Conservation (phyloP, 2,797 vertebrate genomes). For the Epinephelus coioides region DNA sequence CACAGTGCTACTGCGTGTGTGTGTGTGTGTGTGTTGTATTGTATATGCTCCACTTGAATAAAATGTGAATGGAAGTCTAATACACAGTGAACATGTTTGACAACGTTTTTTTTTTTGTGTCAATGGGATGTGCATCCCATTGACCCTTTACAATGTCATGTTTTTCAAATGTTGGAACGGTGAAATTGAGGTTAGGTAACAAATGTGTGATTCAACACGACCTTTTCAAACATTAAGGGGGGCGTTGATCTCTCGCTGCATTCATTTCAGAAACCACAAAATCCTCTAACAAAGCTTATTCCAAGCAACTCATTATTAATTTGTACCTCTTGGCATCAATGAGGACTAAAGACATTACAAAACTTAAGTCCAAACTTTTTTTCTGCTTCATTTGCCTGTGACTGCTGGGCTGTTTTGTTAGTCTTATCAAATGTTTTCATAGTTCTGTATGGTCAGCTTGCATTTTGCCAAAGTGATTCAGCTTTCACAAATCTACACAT, state of each 20-base stretch:
- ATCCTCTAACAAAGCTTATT: slow-evolving; percentile 22
- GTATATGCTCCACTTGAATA: background rate
- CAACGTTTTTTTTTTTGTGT: background rate
- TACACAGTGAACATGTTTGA: slow-evolving; percentile 1
- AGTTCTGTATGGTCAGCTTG: slow-evolving; percentile 7
- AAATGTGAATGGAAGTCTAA: slow-evolving; percentile 26
- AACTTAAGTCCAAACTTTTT: background rate
- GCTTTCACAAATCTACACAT: slow-evolving; percentile 2
- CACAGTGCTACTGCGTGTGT: slow-evolving; percentile 18
- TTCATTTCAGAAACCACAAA: slow-evolving; percentile 23
- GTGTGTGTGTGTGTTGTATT: slow-evolving; percentile 21
- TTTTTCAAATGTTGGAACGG: slow-evolving; percentile 5
- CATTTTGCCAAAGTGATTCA: slow-evolving; percentile 8
- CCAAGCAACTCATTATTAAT: slow-evolving; percentile 2
- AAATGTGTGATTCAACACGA: background rate
- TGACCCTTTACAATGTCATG: slow-evolving; percentile 6
- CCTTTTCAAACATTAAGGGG: slow-evolving; percentile 5
- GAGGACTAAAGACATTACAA: background rate
- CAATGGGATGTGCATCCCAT: background rate
- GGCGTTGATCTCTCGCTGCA: background rate
- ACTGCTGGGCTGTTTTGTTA: slow-evolving; percentile 12
- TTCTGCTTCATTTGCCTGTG: background rate
- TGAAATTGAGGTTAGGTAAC: slow-evolving; percentile 1
- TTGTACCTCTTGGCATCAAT: slow-evolving; percentile 11
- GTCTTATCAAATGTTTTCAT: slow-evolving; percentile 10